Evolutionary conservation across 2,888 invertebrate genomes (phyloP), one percentile per base, ranked within the genome.

Genomic region (Epinotia bilunana): DNA sequence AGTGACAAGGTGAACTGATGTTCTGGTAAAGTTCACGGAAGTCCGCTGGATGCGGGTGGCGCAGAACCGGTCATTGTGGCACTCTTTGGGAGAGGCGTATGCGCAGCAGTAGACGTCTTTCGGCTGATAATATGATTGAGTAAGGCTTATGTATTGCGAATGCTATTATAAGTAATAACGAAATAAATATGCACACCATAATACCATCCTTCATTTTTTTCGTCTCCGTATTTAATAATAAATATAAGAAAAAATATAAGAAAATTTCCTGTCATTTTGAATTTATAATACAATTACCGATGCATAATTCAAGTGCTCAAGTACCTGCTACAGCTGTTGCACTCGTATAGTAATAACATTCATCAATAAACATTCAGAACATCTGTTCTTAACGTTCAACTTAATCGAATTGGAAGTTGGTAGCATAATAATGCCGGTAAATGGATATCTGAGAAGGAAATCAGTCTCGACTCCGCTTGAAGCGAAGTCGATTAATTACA

Each of bases 361-460:
- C 73, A 72, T 77, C 77, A 77, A 78, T 77, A 78, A 79, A 79
- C 79, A 81, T 80, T 80, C 78, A 76, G 77, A 81, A 78, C 80
- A 79, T 80, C 77, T 77, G 80, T 80, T 82, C 79, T 77, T 80
- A 79, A 82, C 82, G 79, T 86, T 84, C 83, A 87, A 85, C 83
- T 82, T 90, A 91, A 90, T 89, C 82, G 79, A 89, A 88, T 90
- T 86, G 83, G 83, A 88, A 87, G 83, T 89, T 87, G 91, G 88
- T 89, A 87, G 87, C 86, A 87, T 86, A 88, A 88, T 91, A 90
- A 91, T 88, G 87, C 84, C 87, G 83, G 88, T 91, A 90, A 92
- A 90, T 92, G 87, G 89, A 90, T 92, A 91, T 89, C 89, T 89
- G 86, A 90, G 83, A 84, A 90, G 90, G 87, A 90, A 92, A 92